Base-by-base conservation (phyloP, 1,140 invertebrate genomes). In the Drosophila murphyi region DNA sequence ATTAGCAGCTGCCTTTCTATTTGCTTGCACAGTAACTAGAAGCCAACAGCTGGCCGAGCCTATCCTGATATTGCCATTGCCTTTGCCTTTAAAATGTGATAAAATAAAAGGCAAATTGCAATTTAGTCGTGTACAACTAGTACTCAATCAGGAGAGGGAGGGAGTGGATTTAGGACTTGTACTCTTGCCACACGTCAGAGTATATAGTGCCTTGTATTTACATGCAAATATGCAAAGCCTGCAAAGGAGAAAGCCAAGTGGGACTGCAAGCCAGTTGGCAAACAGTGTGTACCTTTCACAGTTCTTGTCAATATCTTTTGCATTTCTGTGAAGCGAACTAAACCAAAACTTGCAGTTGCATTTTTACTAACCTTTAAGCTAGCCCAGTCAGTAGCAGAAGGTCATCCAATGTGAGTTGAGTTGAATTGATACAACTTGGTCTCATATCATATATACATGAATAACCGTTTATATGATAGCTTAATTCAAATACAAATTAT, bases 81-180 rank as follows among this genome's bases (percentile, higher is more conserved):
- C 47, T 32, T 39, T 45, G 70, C 65, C 65, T 55, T 70, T 54
- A 56, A 80, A 88, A 78, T 88, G 75, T 80, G 74, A 81, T 89
- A 88, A 89, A 88, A 89, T 85, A 85, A 88, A 88, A 89, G 70
- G 77, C 60, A 88, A 85, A 89, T 75, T 89, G 73, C 74, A 68
- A 76, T 73, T 82, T 81, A 76, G 71, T 70, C 70, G 45, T 79
- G 72, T 71, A 73, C 47, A 56, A 47, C 41, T 39, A n/a, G 39
- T 35, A 41, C 47, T 64, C 31, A 72, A 8, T 29, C 43, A 8
- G 43, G 7, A 39, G n/a, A 5, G 29, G 4, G 5, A 29, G 43
- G 31, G 43, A 7, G 5, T 7, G 41, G 12, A 2, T 20, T 20
- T 2, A 5, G 39, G 10, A 6, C 6, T 7, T 39, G 34, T 34